These are phyloP conservation scores for Mamestra configurata DNA, from an alignment of 1,140 invertebrate species.

Conservation along the genomic window DNA sequence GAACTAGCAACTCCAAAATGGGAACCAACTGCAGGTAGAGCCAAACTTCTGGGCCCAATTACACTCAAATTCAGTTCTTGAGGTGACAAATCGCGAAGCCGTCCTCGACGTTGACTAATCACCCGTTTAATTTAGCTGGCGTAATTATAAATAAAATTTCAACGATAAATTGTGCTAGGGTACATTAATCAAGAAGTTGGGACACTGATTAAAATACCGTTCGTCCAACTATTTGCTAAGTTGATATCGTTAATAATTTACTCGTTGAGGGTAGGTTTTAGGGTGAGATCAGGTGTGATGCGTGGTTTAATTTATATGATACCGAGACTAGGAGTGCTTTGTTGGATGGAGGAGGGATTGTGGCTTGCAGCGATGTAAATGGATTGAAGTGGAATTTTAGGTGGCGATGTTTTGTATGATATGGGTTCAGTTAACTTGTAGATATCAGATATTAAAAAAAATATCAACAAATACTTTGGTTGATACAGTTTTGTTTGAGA, in stretches of 20 bases:
- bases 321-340: constrained; percentile 21
- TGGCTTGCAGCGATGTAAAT: constrained; percentile 21
- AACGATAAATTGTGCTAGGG: constrained; percentile 84
- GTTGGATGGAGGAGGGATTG: constrained; percentile 22
- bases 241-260: constrained; percentile 87
- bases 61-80: constrained; percentile 80
- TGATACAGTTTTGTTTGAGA: no score
- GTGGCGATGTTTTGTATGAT: neutral
- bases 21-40: constrained; percentile 74
- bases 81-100: constrained; percentile 84
- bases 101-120: constrained; percentile 86
- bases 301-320: constrained; percentile 52
- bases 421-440: neutral
- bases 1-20: constrained; percentile 73
- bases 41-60: constrained; percentile 82
- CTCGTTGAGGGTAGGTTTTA: constrained; percentile 67
- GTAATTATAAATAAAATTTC: constrained; percentile 88
- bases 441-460: neutral
- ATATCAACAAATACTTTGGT: no score
- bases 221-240: constrained; percentile 85
- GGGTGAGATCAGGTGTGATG: constrained; percentile 72
- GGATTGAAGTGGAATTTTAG: constrained; percentile 11
- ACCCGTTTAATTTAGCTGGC: constrained; percentile 83
- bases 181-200: constrained; percentile 89
- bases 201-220: constrained; percentile 89